Evolutionary conservation across 2,888 invertebrate species (phyloP).

Genomic region (Spicauda simplicius): DNA sequence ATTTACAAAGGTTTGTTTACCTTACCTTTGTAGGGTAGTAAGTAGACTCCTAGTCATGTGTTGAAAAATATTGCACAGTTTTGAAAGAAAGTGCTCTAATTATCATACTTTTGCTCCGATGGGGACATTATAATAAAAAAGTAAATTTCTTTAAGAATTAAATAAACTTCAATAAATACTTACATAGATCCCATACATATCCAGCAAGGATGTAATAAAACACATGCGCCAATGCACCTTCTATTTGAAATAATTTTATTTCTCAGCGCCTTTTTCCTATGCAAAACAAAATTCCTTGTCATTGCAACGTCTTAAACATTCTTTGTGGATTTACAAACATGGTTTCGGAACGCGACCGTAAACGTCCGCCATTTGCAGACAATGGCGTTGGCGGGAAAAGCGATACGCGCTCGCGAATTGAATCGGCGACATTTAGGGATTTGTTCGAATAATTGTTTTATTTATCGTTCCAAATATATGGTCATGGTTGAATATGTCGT

Average conservation of each 20-base stretch:
- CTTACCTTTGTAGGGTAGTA: too few relatives aligned
- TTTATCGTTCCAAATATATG: constrained; percentile 47
- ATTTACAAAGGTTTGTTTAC: too few relatives aligned
- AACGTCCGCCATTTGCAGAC: constrained; percentile 77
- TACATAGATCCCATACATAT: constrained; percentile 16
- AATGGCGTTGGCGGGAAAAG: constrained; percentile 72
- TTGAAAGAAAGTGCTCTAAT: too few relatives aligned
- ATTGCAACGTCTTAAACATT: constrained; percentile 61
- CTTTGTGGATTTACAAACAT: constrained; percentile 58
- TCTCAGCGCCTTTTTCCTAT: constrained; percentile 52
- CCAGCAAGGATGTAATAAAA: constrained; percentile 35
- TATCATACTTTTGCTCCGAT: too few relatives aligned
- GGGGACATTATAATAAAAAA: too few relatives aligned
- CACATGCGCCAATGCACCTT: constrained; percentile 34
- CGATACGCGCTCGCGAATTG: constrained; percentile 54
- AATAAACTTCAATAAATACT: constrained; percentile 12
- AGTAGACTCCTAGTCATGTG: too few relatives aligned
- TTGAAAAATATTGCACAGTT: too few relatives aligned
- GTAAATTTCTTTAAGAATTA: neutral
- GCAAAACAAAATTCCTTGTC: constrained; percentile 60
- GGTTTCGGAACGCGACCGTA: constrained; percentile 65
- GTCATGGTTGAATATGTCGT: constrained; percentile 35
- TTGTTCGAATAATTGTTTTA: constrained; percentile 58
- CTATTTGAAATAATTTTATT: constrained; percentile 43
- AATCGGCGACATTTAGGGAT: constrained; percentile 57